These are phyloP conservation scores for Vireo altiloquus DNA, from an alignment of 2,113 vertebrate species.

Conservation along the genomic window DNA sequence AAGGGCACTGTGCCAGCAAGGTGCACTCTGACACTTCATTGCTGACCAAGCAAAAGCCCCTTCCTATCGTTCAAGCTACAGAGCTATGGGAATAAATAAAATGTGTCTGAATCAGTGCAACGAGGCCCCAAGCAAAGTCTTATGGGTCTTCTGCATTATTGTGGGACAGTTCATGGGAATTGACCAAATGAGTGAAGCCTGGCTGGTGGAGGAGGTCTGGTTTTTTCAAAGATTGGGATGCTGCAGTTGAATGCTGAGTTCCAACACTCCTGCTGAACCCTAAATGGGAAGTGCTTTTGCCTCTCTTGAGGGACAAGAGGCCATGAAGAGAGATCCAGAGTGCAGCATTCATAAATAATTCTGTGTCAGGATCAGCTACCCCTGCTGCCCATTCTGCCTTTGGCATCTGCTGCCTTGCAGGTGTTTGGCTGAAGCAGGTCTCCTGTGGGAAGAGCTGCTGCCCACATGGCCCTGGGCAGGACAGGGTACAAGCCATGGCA, in stretches of 20 bases:
- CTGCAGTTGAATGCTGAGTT: neutral
- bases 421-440: neutral
- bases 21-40: neutral
- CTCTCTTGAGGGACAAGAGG: neutral
- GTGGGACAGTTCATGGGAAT: neutral
- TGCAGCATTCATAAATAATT: neutral
- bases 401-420: neutral
- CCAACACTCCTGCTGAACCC: too few species aligned
- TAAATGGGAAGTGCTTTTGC: neutral
- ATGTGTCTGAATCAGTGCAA: neutral
- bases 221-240: neutral
- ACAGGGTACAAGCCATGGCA: too few species aligned
- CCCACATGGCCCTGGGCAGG: too few species aligned
- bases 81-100: neutral
- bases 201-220: neutral
- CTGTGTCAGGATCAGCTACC: neutral
- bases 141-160: neutral
- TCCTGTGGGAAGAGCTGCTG: neutral
- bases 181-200: neutral
- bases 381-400: neutral
- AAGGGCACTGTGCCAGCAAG: neutral
- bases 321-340: neutral
- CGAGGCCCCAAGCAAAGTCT: neutral
- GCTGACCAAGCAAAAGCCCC: neutral
- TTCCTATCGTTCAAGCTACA: neutral